Conservation (phyloP, 2,113 vertebrate species). For the Burhinus bistriatus region DNA sequence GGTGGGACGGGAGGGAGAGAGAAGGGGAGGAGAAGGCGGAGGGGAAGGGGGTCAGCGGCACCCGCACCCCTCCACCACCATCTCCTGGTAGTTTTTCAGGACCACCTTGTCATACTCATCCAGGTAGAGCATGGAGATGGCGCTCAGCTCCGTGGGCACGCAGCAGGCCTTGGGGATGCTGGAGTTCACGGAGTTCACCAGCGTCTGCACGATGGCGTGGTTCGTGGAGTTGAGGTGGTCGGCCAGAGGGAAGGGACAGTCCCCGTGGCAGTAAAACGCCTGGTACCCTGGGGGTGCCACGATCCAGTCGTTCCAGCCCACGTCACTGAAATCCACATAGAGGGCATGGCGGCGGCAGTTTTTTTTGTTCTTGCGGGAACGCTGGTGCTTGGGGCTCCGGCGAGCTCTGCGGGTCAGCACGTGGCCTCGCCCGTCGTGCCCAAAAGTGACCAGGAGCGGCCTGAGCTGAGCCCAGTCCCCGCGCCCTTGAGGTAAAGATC, state of each 20-base stretch:
- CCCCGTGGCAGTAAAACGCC: conserved; percentile 97
- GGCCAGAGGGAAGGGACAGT: conserved; percentile 95
- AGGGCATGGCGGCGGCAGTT: conserved; percentile 93
- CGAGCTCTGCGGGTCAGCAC: conserved; percentile 85
- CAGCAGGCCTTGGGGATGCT: conserved; percentile 98
- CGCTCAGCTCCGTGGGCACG: conserved; percentile 97
- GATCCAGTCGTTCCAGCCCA: conserved; percentile 99
- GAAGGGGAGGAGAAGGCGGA: not conserved
- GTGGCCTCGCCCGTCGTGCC: conserved; percentile 93
- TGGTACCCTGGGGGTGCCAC: conserved; percentile 97
- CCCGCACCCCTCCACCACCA: conserved; percentile 98
- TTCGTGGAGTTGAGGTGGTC: conserved; percentile 99
- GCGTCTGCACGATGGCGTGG: conserved; percentile 97
- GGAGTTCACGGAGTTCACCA: conserved; percentile 98
- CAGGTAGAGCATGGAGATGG: conserved; percentile 98
- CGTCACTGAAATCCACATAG: conserved; percentile 97
- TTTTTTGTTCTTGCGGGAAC: conserved; percentile 90
- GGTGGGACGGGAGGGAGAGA: not conserved
- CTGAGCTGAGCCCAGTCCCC: conserved; percentile 93
- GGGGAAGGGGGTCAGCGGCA: conserved; percentile 81
- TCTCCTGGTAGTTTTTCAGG: conserved; percentile 99
- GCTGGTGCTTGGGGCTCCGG: conserved; percentile 86
- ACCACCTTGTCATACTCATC: conserved; percentile 99
- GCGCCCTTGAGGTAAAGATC: conserved; percentile 85
- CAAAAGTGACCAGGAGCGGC: conserved; percentile 95